Conservation (phyloP, 2,888 invertebrate species). For the Dichetophora obliterata region DNA sequence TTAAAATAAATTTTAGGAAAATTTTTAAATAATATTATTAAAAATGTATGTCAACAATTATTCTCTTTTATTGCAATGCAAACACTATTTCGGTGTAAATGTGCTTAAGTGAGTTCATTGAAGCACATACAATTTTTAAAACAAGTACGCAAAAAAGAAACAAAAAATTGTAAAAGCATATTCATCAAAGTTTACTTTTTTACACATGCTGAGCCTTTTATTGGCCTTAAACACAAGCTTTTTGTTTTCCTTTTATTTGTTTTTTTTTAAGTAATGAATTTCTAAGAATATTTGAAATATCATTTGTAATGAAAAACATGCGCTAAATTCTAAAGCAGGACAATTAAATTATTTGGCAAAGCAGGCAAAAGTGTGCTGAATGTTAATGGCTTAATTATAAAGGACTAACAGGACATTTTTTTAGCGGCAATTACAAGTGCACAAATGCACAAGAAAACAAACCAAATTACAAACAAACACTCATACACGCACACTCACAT, state of each 20-base stretch:
- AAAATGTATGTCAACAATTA: background rate
- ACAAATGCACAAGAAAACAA: background rate
- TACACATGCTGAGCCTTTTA: background rate
- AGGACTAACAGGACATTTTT: background rate
- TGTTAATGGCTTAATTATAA: slow-evolving; percentile 24
- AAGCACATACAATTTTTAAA: too few relatives aligned
- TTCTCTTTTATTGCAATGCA: background rate
- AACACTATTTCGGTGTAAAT: background rate
- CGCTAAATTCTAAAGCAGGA: background rate
- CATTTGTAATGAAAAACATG: background rate
- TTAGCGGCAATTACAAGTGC: slow-evolving; percentile 3
- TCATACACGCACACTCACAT: background rate
- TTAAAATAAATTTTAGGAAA: too few relatives aligned
- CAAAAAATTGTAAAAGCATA: too few relatives aligned
- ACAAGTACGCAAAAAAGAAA: background rate
- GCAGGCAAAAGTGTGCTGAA: background rate
- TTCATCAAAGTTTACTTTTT: slow-evolving; percentile 1
- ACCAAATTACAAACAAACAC: background rate
- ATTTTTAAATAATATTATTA: too few relatives aligned
- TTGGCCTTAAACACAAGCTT: background rate
- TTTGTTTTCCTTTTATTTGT: background rate
- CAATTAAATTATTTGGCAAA: slow-evolving; percentile 15
- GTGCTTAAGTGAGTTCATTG: background rate
- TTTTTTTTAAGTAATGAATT: too few relatives aligned
- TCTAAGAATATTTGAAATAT: too few relatives aligned